Evolutionary conservation across 2,888 invertebrate species (phyloP).

Genomic region (Bedellia somnulentella): DNA sequence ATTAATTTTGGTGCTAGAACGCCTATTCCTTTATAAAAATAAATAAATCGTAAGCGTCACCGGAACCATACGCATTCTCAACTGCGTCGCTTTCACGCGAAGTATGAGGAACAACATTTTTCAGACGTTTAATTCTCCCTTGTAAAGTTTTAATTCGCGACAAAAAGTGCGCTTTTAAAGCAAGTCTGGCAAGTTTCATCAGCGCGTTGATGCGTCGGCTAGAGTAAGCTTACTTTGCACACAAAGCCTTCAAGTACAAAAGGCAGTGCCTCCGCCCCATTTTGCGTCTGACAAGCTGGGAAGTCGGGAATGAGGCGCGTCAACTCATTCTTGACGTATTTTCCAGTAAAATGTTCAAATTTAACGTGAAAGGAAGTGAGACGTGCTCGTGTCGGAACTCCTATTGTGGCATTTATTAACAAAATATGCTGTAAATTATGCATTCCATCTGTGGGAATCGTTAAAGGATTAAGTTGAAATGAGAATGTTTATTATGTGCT

Average conservation of each 20-base stretch:
- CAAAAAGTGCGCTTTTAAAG: slow-evolving; percentile 52
- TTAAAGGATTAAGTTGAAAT: no score
- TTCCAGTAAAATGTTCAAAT: slow-evolving; percentile 24
- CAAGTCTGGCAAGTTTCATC: slow-evolving; percentile 61
- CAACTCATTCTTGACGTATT: slow-evolving; percentile 29
- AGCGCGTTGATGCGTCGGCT: slow-evolving; percentile 52
- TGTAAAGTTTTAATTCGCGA: slow-evolving; percentile 57
- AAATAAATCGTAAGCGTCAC: no score
- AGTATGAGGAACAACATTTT: no score
- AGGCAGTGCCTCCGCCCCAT: slow-evolving; percentile 50
- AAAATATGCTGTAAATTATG: not conserved
- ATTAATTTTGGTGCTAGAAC: no score
- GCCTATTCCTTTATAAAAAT: no score
- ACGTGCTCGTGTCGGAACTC: not conserved
- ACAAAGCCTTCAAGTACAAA: slow-evolving; percentile 58
- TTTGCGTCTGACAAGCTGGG: slow-evolving; percentile 50
- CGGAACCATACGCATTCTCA: no score
- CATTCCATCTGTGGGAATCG: not conserved
- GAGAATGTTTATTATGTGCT: no score
- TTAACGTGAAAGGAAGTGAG: slow-evolving; percentile 8
- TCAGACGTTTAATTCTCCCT: slow-evolving; percentile 51
- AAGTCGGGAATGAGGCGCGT: slow-evolving; percentile 43
- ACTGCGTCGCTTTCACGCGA: no score
- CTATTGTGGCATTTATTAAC: no score
- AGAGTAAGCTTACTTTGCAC: slow-evolving; percentile 51